Base-by-base conservation (phyloP, 2,888 invertebrate genomes). In the Labia minor region DNA sequence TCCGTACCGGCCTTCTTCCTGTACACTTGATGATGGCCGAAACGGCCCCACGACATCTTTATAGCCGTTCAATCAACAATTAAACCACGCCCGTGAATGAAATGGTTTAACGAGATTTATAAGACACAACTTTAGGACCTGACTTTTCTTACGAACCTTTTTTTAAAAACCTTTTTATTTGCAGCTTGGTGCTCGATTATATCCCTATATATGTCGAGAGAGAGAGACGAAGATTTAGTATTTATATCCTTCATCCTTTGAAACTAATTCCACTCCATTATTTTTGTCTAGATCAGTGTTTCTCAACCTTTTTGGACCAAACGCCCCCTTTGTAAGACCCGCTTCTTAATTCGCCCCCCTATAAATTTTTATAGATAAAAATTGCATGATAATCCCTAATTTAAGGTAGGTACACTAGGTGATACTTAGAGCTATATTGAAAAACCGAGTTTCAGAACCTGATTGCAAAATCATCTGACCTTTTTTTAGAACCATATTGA, bases 151-250 rank as follows among this genome's bases (percentile, higher is more conserved):
- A 49, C 3, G 49, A 49, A 49, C 49, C 49, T 49, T 49, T 16
- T 49, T 16, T 49, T 14, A 14, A 37, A 65, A 65, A 37, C 49
- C 65, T 65, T 49, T 65, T 65, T 65, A 49, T 49, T 16, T 33
- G 37, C 64, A 65, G 65, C 20, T 21, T 37, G 37, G 37, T 21
- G 21, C 49, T 65, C 65, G 65, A 18, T 20, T 21, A 19, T 33
- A 63, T 62, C 18, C 62, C 18, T 21, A 62, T 37, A 26, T 66
- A 62, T 33, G n/a, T 14, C 21, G 21, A 19, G 18, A 37, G 19
- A 63, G 61, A 66, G 3, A 62, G 21, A 62, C 61, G 18, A 62
- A 61, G 33, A 66, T 66, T 62, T 37, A 33, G 62, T 33, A 62
- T 65, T 16, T 37, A 26, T 26, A 26, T 8, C 26, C 8, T 6